Evolutionary conservation across 2,797 vertebrate species (phyloP).

Genomic region (Liparis tanakae): DNA sequence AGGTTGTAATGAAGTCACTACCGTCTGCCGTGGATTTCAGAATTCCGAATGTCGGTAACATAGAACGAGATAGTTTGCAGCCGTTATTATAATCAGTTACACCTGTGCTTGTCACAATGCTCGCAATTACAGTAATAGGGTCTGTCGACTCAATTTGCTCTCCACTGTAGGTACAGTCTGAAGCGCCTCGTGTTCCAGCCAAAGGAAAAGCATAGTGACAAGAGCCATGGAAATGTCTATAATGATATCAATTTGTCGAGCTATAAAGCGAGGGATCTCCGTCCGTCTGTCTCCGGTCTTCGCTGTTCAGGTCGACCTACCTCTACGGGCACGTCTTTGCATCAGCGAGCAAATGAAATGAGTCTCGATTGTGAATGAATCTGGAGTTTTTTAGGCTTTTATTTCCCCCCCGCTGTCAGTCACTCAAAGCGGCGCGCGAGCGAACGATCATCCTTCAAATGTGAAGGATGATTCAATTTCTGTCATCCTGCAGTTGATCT

Average conservation of each 20-base stretch:
- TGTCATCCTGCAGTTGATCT: slow-evolving; percentile 18
- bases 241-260: slow-evolving; percentile 10
- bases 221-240: neutral
- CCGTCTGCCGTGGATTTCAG: neutral
- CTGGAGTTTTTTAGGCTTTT: slow-evolving; percentile 2
- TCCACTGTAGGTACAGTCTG: neutral
- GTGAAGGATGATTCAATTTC: slow-evolving; percentile 30
- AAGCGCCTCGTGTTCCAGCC: neutral
- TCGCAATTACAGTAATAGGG: neutral
- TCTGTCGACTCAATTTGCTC: neutral
- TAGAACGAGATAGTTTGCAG: neutral
- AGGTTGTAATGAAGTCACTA: neutral
- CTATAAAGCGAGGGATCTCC: neutral
- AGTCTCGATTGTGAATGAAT: slow-evolving; percentile 16
- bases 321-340: neutral
- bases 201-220: neutral
- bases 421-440: slow-evolving; percentile 16
- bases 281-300: neutral
- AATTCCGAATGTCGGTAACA: neutral
- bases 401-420: slow-evolving; percentile 19
- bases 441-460: slow-evolving; percentile 16
- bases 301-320: neutral
- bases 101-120: too few species aligned
- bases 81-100: neutral
- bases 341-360: neutral